Base-by-base conservation (phyloP, 2,797 vertebrate genomes). In the Psittacula echo region DNA sequence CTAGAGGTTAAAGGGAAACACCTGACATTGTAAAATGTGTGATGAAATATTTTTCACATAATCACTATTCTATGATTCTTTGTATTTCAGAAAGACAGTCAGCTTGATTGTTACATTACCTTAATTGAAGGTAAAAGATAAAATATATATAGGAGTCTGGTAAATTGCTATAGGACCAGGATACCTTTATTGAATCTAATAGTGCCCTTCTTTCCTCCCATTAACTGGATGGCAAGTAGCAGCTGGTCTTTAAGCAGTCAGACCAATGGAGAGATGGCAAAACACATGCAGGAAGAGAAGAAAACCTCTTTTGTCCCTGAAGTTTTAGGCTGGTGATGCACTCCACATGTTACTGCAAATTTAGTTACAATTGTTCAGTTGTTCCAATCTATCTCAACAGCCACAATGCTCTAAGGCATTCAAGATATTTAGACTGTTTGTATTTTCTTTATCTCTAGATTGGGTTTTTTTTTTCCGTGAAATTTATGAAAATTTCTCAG, bases 61-160 rank as follows among this genome's bases (percentile, higher is more conserved):
- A 76, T 39, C 82, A 48, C 37, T 39, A 39, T 39, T 39, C 37
- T 39, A 39, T 39, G 37, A 39, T 39, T 39, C 37, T 39, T 39
- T 41, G 66, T 39, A 79, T 94, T 95, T 93, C 75, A 86, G 50
- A 84, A 90, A 89, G 54, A 73, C 37, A 50, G 58, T 72, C 58
- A 78, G 23, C 26, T 96, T 92, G 61, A 89, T 87, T 71, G 64
- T 87, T 87, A 85, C n/a, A 76, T 89, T 93, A 89, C 22, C 23
- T 94, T 93, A 89, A 85, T 89, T 94, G 92, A 91, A 88, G n/a
- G 73, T 86, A 94, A 93, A 91, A 90, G 17, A n/a, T 94, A 74
- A 91, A 81, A 91, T 87, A 86, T 65, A 50, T 81, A 37, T 72
- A 7, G 8, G 21, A 20, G 39, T 72, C 67, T 77, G 32, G 39